These are phyloP conservation scores for Ceratina calcarata DNA, from an alignment of 1,140 invertebrate genomes.

Conservation along the genomic window DNA sequence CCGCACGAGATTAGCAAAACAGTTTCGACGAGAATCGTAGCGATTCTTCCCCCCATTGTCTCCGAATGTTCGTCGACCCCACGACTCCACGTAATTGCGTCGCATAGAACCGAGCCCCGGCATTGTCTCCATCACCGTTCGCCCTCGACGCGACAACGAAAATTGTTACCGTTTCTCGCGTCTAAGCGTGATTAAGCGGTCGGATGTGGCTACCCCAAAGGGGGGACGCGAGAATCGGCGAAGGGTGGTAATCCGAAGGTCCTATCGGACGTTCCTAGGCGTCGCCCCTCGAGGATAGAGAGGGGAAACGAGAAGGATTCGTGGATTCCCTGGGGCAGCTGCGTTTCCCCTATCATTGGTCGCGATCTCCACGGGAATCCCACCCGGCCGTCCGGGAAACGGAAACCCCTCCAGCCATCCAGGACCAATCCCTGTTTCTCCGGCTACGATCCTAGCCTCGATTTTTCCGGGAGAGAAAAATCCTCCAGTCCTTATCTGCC, in stretches of 20 bases:
- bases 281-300: background rate
- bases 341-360: conserved; percentile 78
- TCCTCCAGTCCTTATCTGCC: too few species aligned
- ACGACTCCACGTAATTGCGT: too few species aligned
- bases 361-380: conserved; percentile 74
- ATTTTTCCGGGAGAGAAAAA: too few species aligned
- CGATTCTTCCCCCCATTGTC: too few species aligned
- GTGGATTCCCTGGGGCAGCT: conserved; percentile 68
- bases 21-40: too few species aligned
- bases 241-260: conserved; percentile 13
- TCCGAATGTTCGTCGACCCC: too few species aligned
- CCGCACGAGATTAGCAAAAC: too few species aligned
- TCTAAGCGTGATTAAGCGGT: conserved; percentile 4
- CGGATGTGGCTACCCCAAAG: background rate
- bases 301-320: conserved; percentile 34
- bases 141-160: too few species aligned
- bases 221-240: background rate
- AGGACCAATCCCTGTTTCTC: conserved; percentile 74
- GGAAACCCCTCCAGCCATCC: conserved; percentile 72
- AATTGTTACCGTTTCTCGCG: conserved; percentile 5
- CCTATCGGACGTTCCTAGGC: conserved; percentile 13
- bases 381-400: conserved; percentile 69
- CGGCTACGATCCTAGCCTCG: conserved; percentile 38
- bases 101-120: too few species aligned
- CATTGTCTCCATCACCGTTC: too few species aligned